phyloP scores from a whole-genome alignment of 2,888 invertebrate species.

The Maniola hyperantus region DNA sequence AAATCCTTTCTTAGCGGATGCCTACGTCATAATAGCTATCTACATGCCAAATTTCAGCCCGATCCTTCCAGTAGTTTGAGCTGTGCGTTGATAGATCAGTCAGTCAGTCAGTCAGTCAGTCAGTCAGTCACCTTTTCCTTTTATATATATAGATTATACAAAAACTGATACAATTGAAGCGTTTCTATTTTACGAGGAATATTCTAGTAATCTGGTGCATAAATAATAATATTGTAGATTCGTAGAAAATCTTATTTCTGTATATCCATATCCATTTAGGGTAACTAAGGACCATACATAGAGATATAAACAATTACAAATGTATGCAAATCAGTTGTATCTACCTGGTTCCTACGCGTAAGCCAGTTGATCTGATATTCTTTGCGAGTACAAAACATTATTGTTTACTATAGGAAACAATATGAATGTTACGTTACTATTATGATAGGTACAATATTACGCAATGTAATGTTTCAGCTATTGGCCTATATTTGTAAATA shows the following conservation, averaged over 20 bases:
- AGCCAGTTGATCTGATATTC: background rate
- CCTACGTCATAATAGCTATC: no score
- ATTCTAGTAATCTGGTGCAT: background rate
- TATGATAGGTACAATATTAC: background rate
- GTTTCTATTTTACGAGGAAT: background rate
- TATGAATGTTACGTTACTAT: background rate
- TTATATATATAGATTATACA: no score
- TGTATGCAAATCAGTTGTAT: background rate
- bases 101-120: no score
- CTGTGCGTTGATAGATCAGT: no score
- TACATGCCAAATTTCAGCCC: no score
- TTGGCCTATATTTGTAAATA: background rate
- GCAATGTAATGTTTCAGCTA: background rate
- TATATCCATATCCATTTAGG: background rate
- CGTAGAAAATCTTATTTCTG: background rate
- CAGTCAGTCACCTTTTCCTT: no score
- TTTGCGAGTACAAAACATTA: background rate
- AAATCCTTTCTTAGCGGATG: no score
- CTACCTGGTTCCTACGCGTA: background rate
- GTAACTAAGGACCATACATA: background rate
- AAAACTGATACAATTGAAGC: background rate
- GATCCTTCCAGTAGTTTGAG: no score
- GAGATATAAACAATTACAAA: constrained; percentile 4
- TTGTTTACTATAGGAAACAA: background rate
- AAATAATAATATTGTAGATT: background rate